Conservation (phyloP, 1,140 invertebrate species). For the Aphaenogaster floridana region DNA sequence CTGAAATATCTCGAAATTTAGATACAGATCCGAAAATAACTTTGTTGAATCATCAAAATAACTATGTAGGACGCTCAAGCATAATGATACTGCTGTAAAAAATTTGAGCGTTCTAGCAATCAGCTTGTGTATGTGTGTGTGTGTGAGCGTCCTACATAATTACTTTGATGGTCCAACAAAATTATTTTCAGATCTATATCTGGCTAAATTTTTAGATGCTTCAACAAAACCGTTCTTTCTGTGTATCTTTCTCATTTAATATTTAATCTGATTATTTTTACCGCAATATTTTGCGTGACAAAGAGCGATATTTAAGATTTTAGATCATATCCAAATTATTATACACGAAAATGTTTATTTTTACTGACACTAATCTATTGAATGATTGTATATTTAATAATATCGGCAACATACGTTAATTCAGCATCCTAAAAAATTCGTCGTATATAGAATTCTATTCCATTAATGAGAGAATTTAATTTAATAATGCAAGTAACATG, state of each 20-base stretch:
- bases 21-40: too few species aligned
- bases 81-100: too few species aligned
- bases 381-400: not conserved
- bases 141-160: too few species aligned
- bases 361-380: not conserved
- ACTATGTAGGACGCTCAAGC: too few species aligned
- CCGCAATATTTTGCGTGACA: not conserved
- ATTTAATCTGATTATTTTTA: not conserved
- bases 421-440: not conserved
- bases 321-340: not conserved
- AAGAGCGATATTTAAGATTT: not conserved
- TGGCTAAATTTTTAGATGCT: too few species aligned
- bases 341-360: not conserved
- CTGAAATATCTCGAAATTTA: too few species aligned
- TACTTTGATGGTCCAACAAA: too few species aligned
- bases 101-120: too few species aligned
- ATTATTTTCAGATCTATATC: too few species aligned
- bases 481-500: not conserved
- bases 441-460: not conserved
- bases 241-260: conserved; percentile 1
- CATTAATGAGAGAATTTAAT: conserved; percentile 2
- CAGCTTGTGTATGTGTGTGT: too few species aligned
- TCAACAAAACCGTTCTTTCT: too few species aligned
- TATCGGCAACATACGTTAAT: not conserved
- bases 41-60: too few species aligned